A percentile compares a stretch with the other conserved stretches of the same genome.
Conservation (phyloP, 2,113 vertebrate species). For the Hemiscyllium ocellatum region DNA sequence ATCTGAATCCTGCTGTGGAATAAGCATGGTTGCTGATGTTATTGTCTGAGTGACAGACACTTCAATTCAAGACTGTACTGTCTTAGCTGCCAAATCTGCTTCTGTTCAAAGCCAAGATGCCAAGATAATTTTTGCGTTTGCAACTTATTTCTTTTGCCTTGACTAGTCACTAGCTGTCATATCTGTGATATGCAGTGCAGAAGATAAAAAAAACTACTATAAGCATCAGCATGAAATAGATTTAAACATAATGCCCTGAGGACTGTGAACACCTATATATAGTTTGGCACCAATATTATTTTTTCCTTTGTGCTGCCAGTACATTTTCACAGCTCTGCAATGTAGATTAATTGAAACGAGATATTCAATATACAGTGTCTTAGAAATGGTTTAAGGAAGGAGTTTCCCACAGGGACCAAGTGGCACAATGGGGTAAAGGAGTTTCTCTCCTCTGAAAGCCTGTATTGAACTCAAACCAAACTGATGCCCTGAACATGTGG, state of each 20-base stretch:
- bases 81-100: neutral
- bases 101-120: neutral
- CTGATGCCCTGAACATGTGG: neutral
- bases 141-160: conserved; percentile 20
- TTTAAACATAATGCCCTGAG: conserved; percentile 9
- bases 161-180: conserved; percentile 6
- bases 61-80: neutral
- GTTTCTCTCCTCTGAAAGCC: neutral
- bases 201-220: neutral
- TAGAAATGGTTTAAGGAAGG: neutral
- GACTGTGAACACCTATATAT: neutral
- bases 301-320: conserved; percentile 7
- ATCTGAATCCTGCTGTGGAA: neutral
- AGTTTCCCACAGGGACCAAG: conserved; percentile 28
- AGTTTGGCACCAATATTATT: neutral
- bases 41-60: neutral
- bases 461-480: neutral
- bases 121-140: conserved; percentile 8
- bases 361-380: neutral
- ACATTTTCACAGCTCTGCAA: conserved; percentile 32
- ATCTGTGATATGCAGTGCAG: neutral
- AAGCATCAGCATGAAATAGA: conserved; percentile 9
- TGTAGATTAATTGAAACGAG: conserved; percentile 28
- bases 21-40: neutral
- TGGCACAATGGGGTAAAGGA: neutral